These are phyloP conservation scores for Astreopora myriophthalma DNA, from an alignment of 64 coral and sea anemone genomes.

Conservation along the genomic window DNA sequence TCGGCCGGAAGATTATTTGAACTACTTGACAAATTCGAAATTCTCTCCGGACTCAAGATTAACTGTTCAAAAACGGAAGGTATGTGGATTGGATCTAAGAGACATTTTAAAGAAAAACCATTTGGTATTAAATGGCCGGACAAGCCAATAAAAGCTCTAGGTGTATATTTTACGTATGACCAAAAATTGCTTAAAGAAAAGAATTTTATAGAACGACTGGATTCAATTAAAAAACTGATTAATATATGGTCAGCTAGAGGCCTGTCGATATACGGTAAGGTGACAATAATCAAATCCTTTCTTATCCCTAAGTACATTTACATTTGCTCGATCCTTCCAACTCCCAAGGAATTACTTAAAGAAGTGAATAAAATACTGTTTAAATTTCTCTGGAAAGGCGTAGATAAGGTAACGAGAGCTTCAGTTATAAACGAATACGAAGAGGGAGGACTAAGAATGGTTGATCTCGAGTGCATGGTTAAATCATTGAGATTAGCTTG, in stretches of 20 bases:
- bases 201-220: neutral
- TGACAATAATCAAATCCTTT: neutral
- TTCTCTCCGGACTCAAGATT: constrained; percentile 6
- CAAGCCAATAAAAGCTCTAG: neutral
- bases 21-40: neutral
- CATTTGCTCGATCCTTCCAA: neutral
- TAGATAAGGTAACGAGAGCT: neutral
- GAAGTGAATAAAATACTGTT: neutral
- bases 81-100: neutral
- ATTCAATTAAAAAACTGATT: neutral
- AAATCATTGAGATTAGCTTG: neutral
- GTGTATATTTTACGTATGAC: neutral
- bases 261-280: neutral
- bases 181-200: neutral
- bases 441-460: neutral
- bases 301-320: neutral
- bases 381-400: constrained; percentile 7
- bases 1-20: neutral
- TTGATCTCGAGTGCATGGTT: neutral
- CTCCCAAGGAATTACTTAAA: neutral
- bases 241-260: neutral
- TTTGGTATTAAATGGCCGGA: neutral
- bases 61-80: neutral
- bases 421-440: neutral
- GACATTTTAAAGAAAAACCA: neutral